These are phyloP conservation scores for Drosophila sechellia DNA, from an alignment of 1,140 invertebrate species.

Conservation along the genomic window DNA sequence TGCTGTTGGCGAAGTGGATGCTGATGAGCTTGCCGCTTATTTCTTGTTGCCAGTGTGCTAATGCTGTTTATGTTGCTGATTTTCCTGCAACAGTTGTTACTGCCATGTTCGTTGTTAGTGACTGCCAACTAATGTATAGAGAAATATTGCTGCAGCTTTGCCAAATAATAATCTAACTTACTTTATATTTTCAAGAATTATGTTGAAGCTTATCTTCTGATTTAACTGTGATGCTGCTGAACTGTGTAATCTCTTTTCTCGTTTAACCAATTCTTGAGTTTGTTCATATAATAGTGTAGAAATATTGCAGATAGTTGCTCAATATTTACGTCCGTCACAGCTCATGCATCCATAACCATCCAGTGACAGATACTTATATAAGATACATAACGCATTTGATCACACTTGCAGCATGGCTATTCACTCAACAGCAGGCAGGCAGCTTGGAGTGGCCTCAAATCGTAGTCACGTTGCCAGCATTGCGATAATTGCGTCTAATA, in stretches of 20 bases:
- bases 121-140: not conserved
- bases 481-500: slow-evolving; percentile 82
- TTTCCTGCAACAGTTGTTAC: slow-evolving; percentile 22
- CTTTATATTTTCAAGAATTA: too few species aligned
- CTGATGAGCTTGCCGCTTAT: slow-evolving; percentile 17
- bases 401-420: slow-evolving; percentile 1
- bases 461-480: slow-evolving; percentile 67
- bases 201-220: too few species aligned
- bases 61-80: slow-evolving; percentile 18
- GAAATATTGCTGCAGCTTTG: not conserved
- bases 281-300: not conserved
- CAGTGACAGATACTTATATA: not conserved
- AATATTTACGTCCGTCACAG: not conserved
- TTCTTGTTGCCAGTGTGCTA: slow-evolving; percentile 17
- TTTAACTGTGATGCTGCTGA: too few species aligned
- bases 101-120: slow-evolving; percentile 32
- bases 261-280: too few species aligned
- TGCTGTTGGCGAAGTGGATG: slow-evolving; percentile 35
- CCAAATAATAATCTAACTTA: too few species aligned
- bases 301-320: not conserved
- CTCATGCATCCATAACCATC: not conserved
- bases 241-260: too few species aligned
- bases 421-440: slow-evolving; percentile 17
- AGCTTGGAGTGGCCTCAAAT: slow-evolving; percentile 33
- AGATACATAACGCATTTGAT: not conserved